These are phyloP conservation scores for Lagopus muta DNA, from an alignment of 2,113 vertebrate genomes.

Conservation along the genomic window DNA sequence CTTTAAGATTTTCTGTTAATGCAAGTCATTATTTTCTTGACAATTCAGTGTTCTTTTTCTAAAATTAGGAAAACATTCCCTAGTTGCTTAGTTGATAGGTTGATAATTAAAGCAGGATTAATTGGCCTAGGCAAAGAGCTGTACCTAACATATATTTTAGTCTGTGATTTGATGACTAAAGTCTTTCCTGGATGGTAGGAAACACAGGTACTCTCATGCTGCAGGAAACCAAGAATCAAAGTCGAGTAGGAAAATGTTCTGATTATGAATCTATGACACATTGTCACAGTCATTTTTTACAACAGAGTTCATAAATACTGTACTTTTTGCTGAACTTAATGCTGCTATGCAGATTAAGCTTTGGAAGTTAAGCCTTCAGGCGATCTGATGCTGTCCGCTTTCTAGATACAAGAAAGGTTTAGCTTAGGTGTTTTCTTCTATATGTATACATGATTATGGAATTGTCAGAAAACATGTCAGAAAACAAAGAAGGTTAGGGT, in stretches of 20 bases:
- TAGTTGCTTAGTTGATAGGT: neutral
- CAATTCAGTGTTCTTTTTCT: neutral
- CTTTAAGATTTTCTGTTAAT: neutral
- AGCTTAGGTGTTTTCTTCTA: accelerated
- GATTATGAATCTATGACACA: accelerated
- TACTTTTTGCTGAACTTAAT: neutral
- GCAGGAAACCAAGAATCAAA: neutral
- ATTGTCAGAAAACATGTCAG: no score
- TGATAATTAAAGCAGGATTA: neutral
- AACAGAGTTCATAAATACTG: neutral
- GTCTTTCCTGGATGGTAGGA: neutral
- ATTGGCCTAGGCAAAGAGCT: neutral
- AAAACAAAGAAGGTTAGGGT: neutral
- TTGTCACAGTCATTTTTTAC: neutral
- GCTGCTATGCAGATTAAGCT: neutral
- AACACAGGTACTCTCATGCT: neutral
- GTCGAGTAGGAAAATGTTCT: neutral
- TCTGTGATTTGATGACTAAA: neutral
- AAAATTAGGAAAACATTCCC: neutral
- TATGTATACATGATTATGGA: accelerated
- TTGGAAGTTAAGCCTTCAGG: neutral
- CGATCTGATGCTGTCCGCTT: neutral
- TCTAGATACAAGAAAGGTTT: accelerated
- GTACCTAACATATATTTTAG: accelerated
- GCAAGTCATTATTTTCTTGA: neutral